Evolutionary conservation across 2,888 invertebrate genomes (phyloP).

Genomic region (Arrhopalites spinosus): DNA sequence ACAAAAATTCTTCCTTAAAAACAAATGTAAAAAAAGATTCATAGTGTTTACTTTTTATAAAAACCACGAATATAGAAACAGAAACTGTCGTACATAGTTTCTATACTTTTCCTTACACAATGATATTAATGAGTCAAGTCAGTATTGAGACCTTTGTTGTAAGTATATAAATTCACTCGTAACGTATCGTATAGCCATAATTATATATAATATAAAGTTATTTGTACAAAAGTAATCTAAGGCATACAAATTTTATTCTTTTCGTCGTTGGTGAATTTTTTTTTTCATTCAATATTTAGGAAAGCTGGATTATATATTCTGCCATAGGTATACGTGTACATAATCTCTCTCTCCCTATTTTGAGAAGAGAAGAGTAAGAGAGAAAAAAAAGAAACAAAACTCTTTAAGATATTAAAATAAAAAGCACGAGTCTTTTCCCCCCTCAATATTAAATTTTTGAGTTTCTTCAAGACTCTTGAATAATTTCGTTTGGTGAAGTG

Average conservation of each 20-base stretch:
- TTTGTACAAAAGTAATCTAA: neutral
- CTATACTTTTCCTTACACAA: no score
- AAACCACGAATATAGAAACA: no score
- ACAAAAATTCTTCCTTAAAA: no score
- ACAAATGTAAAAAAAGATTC: no score
- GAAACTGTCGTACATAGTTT: no score
- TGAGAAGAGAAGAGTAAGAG: neutral
- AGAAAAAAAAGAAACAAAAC: neutral
- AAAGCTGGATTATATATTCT: neutral
- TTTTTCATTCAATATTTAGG: neutral
- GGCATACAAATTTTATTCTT: neutral
- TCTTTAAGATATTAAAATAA: neutral
- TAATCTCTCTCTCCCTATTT: no score
- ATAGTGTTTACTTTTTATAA: no score
- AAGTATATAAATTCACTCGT: no score
- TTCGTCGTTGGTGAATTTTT: neutral
- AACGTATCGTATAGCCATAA: neutral
- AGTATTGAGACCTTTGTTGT: no score
- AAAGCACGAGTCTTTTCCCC: neutral
- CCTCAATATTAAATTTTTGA: conserved; percentile 4
- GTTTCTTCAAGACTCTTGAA: conserved; percentile 5
- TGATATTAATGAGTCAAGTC: no score
- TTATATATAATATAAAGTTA: no score
- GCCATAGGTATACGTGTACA: no score
- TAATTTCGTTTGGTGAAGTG: neutral